Conservation (phyloP, 2,113 vertebrate genomes). For the Phasianus colchicus region DNA sequence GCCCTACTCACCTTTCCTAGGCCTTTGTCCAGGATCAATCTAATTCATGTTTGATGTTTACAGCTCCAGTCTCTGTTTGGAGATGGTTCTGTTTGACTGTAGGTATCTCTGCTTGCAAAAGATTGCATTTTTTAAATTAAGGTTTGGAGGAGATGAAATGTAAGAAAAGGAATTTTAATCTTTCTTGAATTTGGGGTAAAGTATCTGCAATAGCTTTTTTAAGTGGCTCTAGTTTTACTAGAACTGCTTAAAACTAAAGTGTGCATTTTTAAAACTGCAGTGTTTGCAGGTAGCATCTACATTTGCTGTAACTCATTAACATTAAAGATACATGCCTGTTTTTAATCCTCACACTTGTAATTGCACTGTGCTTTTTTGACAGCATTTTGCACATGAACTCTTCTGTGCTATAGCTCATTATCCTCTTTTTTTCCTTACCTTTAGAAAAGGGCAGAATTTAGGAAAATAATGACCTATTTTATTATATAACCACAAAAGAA, state of each 20-base stretch:
- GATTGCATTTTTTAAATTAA: background rate
- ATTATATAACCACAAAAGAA: background rate
- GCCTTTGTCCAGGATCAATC: background rate
- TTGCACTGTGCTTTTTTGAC: background rate
- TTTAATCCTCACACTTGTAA: background rate
- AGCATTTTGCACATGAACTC: background rate
- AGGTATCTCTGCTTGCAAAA: background rate
- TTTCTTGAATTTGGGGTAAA: background rate
- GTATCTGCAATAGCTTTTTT: background rate
- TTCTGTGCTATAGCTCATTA: background rate
- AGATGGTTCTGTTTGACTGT: background rate
- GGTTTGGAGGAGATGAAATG: background rate
- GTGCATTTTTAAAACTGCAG: background rate
- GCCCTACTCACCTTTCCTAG: background rate
- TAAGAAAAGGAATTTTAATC: background rate
- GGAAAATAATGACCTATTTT: slow-evolving; percentile 17
- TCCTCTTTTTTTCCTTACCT: background rate
- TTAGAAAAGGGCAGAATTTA: slow-evolving; percentile 8
- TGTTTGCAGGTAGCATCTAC: background rate
- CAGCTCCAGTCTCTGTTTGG: background rate
- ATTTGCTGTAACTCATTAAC: background rate
- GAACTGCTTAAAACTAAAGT: background rate
- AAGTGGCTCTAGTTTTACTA: background rate
- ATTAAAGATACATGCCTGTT: background rate
- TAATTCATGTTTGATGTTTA: background rate